These are phyloP conservation scores for Neria commutata DNA, from an alignment of 2,888 invertebrate genomes.

Conservation along the genomic window DNA sequence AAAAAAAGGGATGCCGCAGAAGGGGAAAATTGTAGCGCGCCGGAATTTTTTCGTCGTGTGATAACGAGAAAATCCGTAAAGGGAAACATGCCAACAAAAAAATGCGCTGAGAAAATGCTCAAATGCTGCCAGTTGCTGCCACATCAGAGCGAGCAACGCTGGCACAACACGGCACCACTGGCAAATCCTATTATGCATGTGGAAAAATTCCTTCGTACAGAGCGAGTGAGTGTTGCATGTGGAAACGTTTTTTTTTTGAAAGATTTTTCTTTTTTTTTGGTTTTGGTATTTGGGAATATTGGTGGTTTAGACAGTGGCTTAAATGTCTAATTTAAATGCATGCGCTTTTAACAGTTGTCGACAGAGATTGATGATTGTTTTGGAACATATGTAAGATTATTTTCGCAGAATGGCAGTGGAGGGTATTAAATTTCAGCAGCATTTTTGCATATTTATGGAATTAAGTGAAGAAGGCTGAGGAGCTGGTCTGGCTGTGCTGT, in stretches of 20 bases:
- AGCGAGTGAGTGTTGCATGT: neutral
- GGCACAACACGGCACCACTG: neutral
- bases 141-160: neutral
- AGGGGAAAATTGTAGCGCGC: constrained; percentile 33
- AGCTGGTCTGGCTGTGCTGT: no score
- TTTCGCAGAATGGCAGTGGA: no score
- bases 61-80: no score
- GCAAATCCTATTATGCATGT: constrained; percentile 46
- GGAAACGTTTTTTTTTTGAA: neutral
- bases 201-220: neutral
- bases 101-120: neutral
- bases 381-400: no score
- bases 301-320: constrained; percentile 35
- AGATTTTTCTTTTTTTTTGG: neutral
- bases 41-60: neutral
- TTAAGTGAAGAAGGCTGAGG: no score
- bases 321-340: constrained; percentile 61
- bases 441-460: no score
- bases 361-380: constrained; percentile 58
- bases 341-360: constrained; percentile 51
- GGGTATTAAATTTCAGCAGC: no score
- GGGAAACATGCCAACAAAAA: neutral
- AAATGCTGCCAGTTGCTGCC: neutral
- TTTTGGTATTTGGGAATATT: constrained; percentile 15
- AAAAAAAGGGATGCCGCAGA: no score